Percentiles rank a stretch among this genome's conserved stretches.
Conservation (phyloP, 1,140 invertebrate genomes). For the Oedothorax gibbosus region DNA sequence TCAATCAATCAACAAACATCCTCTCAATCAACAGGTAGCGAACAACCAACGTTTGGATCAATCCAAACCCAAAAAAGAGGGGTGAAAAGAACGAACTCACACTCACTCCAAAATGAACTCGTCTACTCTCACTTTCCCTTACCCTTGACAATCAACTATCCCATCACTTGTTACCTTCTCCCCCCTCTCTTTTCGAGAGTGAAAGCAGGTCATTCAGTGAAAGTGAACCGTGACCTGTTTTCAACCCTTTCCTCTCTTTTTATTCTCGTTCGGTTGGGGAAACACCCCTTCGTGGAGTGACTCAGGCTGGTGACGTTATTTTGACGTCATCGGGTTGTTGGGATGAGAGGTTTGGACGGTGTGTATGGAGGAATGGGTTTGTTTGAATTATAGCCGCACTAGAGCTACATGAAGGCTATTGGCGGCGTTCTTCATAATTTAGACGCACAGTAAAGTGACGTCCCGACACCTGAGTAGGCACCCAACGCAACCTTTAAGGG, state of each 20-base stretch:
- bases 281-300: neutral
- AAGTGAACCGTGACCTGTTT: too few species aligned
- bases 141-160: neutral
- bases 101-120: neutral
- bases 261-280: neutral
- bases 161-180: neutral
- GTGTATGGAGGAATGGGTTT: too few species aligned
- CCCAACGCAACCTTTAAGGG: too few species aligned
- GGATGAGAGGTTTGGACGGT: neutral
- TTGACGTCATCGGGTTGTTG: constrained; percentile 16
- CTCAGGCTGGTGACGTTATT: constrained; percentile 8
- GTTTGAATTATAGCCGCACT: too few species aligned
- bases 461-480: too few species aligned
- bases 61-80: neutral
- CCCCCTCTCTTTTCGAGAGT: neutral
- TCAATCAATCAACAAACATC: neutral
- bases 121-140: constrained; percentile 8
- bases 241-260: neutral
- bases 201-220: too few species aligned
- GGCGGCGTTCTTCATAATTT: too few species aligned
- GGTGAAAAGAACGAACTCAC: neutral
- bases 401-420: too few species aligned
- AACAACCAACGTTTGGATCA: neutral
- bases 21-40: neutral
- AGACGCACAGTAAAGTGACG: too few species aligned